Evolutionary conservation across 2,113 vertebrate species (phyloP), one percentile per base, ranked within the genome.

Genomic region (Gnathonemus longibarbis): DNA sequence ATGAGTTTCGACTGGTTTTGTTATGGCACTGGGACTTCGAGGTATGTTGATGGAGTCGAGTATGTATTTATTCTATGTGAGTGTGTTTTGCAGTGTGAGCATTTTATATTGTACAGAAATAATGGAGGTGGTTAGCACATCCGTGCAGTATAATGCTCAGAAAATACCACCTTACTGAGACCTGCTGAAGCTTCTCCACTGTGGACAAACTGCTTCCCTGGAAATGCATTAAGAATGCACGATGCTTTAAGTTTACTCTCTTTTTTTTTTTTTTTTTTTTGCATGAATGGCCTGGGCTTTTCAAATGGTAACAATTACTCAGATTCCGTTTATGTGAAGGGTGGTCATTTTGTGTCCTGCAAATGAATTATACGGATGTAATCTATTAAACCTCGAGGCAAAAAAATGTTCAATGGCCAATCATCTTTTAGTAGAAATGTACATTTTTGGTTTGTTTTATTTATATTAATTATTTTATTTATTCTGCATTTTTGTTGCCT

Each of bases 51-150:
- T 9, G 15, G 70, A 49, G 45, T n/a, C 11, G 0, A 66, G 56
- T 52, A 39, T 1, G 35, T 80, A 39, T 89, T 89, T 92, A 77
- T 24, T 42, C 89, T 89, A 53, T 92, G 91, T 92, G 88, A 42
- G 70, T 87, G 48, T 45, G 80, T 27, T 91, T 89, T 48, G 52
- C 89, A 91, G 62, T 90, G 90, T 91, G 35, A 80, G 91, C 93
- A 56, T 88, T 91, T 91, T 93, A 91, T 93, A 84, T 77, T 24
- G 86, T 94, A 92, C 92, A 92, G 94, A 94, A 94, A 7, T 50
- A 19, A 42, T 17, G 74, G 35, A 39, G 35, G 74, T 19, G 35
- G 31, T 39, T 35, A 77, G 31, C 17, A 17, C 70, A 35, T 39
- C 27, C 31, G 1, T 80, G 74, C 74, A 80, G 31, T 35, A 5